These are phyloP conservation scores for Parascotia fuliginaria DNA, from an alignment of 2,888 invertebrate genomes.

Conservation along the genomic window DNA sequence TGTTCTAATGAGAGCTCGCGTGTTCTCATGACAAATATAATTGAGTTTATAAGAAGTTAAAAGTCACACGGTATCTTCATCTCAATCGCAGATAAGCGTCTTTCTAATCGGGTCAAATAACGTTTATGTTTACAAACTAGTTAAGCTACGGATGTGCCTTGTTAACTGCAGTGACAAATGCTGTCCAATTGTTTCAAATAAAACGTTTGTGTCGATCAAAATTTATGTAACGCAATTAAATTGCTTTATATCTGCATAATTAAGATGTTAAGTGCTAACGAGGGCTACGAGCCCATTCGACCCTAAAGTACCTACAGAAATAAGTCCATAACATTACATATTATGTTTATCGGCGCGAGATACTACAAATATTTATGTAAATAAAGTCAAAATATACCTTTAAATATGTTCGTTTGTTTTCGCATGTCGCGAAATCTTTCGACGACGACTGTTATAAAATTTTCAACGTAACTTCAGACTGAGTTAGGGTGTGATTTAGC, in stretches of 20 bases:
- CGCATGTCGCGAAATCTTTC: no score
- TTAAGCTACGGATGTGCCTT: slow-evolving; percentile 68
- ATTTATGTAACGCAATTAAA: slow-evolving; percentile 15
- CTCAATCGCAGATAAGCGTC: slow-evolving; percentile 72
- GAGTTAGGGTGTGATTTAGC: no score
- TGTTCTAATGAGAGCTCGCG: slow-evolving; percentile 35
- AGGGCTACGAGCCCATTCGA: no score
- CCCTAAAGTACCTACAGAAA: no score
- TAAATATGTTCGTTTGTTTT: no score
- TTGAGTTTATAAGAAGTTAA: slow-evolving; percentile 57
- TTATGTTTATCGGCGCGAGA: no score
- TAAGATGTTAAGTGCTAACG: no score
- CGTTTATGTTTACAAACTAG: slow-evolving; percentile 74
- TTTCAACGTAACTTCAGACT: no score
- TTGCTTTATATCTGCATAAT: slow-evolving; percentile 12
- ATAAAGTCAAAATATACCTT: no score
- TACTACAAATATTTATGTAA: no score
- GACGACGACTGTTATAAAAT: no score
- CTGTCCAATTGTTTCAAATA: slow-evolving; percentile 54
- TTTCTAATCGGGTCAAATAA: slow-evolving; percentile 78
- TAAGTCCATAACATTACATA: no score
- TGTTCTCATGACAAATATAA: slow-evolving; percentile 50
- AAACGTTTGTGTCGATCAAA: slow-evolving; percentile 22
- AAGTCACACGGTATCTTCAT: slow-evolving; percentile 70
- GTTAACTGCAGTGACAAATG: slow-evolving; percentile 58